Evolutionary conservation across 2,888 invertebrate species (phyloP), one percentile per base, ranked within the genome.

Genomic region (Drosophila fungiperda): DNA sequence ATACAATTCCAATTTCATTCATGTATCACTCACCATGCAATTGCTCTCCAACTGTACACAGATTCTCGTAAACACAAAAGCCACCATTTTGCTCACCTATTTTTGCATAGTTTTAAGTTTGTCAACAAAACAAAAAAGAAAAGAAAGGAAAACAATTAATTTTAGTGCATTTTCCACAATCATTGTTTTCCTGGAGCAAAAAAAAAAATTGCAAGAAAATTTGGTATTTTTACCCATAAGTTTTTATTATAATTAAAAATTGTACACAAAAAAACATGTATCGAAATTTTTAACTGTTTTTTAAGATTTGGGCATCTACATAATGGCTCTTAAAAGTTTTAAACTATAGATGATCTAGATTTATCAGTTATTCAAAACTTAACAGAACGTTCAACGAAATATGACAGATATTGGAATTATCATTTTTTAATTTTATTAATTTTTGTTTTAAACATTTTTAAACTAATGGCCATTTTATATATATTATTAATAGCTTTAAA

Each of bases 31-130:
- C 57, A 29, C 20, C 42, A 60, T 59, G 67, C 82, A 80, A 76
- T 76, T 68, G 65, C 85, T 82, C 85, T 73, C 72, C 76, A 87
- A 82, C 80, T 62, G 77, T 67, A 53, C 29, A 60, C 53, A 53
- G 55, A 48, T 38, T 20, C 33, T 26, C 48, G 35, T 54, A 55
- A 20, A 29, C 42, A 53, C 45, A 15, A 26, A 54, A 73, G 17
- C 53, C 76, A 68, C 65, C 66, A 71, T 76, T 84, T 85, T 89
- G 85, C 85, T 85, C 85, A 89, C 52, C 17, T 23, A 26, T 38
- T 55, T 62, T 84, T 87, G 80, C 78, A 59, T 89, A 87, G 88
- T 80, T 86, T 80, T 84, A 84, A 88, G 83, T 88, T 88, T 78
- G 64, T 72, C 58, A 42, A 63, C 33, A 63, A 69, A 63, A 68